Evolutionary conservation across 2,797 vertebrate genomes (phyloP).

Genomic region (Etheostoma perlongum): DNA sequence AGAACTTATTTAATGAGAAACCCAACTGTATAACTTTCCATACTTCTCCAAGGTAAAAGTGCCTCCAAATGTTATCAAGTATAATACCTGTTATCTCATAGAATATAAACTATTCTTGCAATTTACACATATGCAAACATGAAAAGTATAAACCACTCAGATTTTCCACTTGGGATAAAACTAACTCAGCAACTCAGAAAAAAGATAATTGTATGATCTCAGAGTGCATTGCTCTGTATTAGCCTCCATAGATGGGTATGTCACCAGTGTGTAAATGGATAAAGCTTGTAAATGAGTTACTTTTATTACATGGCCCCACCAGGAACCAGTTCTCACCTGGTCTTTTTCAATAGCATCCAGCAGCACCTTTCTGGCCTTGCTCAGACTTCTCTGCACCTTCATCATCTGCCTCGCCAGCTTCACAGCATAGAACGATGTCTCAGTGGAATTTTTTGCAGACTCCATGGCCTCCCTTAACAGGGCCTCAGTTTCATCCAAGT

Average conservation of each 20-base stretch:
- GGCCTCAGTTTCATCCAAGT: constrained; percentile 92
- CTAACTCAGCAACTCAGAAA: not conserved
- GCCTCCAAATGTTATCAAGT: not conserved
- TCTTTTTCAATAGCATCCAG: constrained; percentile 95
- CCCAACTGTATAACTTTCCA: not conserved
- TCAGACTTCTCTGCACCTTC: constrained; percentile 93
- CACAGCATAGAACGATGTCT: constrained; percentile 94
- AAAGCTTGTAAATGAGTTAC: not conserved
- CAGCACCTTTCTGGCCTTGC: constrained; percentile 94
- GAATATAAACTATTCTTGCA: not conserved
- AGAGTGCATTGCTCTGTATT: not conserved
- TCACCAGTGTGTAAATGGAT: not conserved
- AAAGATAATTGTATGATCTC: not conserved
- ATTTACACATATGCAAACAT: not conserved
- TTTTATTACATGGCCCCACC: not conserved
- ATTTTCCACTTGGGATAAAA: not conserved
- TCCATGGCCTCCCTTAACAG: constrained; percentile 93
- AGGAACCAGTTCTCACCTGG: constrained; percentile 82
- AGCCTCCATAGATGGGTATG: not conserved
- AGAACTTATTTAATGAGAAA: not conserved
- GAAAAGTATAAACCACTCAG: not conserved
- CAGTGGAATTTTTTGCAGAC: constrained; percentile 85
- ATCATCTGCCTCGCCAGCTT: constrained; percentile 93
- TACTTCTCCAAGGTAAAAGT: too few relatives aligned
- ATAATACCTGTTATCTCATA: not conserved